These are phyloP conservation scores for Onthophagus sagittarius DNA, from an alignment of 2,888 invertebrate species.

Conservation along the genomic window DNA sequence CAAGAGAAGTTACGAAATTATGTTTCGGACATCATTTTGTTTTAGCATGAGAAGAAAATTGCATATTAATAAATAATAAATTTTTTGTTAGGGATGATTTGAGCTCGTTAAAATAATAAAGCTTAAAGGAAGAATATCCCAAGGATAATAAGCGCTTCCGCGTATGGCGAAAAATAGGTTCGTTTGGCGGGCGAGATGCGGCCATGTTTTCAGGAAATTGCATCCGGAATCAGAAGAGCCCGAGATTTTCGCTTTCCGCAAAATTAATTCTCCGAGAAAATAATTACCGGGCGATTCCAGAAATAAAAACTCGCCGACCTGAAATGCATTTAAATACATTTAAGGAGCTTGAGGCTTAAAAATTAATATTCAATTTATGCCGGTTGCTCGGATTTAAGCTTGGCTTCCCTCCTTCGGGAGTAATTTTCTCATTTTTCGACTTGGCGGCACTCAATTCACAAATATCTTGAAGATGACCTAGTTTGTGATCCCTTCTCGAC, in stretches of 20 bases:
- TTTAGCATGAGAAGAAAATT: neutral
- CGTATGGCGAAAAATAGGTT: neutral
- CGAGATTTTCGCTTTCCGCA: neutral
- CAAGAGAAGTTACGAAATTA: slow-evolving; percentile 35
- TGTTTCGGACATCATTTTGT: slow-evolving; percentile 5
- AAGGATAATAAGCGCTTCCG: neutral
- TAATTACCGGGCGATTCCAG: neutral
- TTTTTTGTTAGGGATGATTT: neutral
- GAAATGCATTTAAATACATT: neutral
- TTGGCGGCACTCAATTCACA: neutral
- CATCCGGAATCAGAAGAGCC: neutral
- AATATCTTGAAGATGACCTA: neutral
- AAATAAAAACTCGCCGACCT: neutral
- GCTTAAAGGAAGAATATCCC: neutral
- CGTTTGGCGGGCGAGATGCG: neutral
- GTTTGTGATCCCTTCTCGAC: neutral
- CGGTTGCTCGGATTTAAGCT: neutral
- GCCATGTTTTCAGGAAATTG: neutral
- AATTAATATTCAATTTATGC: neutral
- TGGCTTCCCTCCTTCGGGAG: neutral
- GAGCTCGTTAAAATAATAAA: neutral
- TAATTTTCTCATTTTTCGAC: neutral
- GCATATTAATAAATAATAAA: neutral
- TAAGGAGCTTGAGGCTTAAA: neutral
- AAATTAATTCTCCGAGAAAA: neutral